Evolutionary conservation across 2,113 vertebrate genomes (phyloP).

Genomic region (Passerina amoena): DNA sequence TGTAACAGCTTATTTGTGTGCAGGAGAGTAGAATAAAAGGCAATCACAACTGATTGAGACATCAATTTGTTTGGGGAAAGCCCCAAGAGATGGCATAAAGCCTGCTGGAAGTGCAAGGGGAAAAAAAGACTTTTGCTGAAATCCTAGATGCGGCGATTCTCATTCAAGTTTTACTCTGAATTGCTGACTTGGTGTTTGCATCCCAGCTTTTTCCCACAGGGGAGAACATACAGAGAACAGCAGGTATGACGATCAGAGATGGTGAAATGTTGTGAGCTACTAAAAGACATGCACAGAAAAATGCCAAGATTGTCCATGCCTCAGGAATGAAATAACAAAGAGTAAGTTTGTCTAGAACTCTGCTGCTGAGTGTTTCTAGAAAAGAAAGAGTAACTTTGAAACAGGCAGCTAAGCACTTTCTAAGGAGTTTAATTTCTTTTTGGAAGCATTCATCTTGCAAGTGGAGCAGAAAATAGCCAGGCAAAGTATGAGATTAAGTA

Average conservation of each 20-base stretch:
- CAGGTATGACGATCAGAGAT: not conserved
- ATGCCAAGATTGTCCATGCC: accelerated
- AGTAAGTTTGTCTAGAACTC: not conserved
- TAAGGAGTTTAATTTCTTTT: not conserved
- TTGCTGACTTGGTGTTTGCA: not conserved
- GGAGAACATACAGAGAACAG: not conserved
- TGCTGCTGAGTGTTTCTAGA: not conserved
- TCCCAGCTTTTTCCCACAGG: not conserved
- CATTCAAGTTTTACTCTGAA: not conserved
- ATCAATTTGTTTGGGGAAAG: not conserved
- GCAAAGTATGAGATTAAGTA: not conserved
- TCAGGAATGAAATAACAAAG: not conserved
- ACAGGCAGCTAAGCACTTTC: not conserved
- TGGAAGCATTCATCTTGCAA: not conserved
- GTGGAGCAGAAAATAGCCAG: not conserved
- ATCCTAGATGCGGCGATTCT: not conserved
- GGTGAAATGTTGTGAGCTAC: not conserved
- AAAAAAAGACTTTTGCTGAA: not conserved
- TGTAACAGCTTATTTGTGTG: not conserved
- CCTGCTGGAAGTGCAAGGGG: not conserved
- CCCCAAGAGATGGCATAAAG: not conserved
- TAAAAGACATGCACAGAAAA: not conserved
- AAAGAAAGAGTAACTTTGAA: slow-evolving; percentile 2
- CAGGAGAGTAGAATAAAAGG: not conserved
- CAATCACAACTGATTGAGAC: not conserved